Evolutionary conservation across 2,113 vertebrate species (phyloP).

Genomic region (Brienomyrus longianalis): DNA sequence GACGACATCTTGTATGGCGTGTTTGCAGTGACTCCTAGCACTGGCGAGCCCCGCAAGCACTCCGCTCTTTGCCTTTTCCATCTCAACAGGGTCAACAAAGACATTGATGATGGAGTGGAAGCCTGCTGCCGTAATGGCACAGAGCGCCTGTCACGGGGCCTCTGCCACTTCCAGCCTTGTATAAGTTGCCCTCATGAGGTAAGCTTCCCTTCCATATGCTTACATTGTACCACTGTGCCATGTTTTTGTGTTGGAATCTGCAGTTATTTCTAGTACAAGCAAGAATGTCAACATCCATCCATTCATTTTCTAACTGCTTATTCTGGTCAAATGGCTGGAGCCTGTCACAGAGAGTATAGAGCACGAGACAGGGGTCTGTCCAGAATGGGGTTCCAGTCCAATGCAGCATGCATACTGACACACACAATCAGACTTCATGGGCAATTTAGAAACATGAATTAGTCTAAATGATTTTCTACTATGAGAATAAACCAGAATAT

Average conservation of each 20-base stretch:
- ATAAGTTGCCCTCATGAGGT: slow-evolving; percentile 78
- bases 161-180: slow-evolving; percentile 68
- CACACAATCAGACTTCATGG: too few relatives aligned
- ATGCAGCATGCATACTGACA: too few relatives aligned
- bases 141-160: slow-evolving; percentile 59
- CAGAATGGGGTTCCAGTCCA: too few relatives aligned
- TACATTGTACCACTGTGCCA: neutral
- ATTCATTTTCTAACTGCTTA: neutral
- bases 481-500: neutral
- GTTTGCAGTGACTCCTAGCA: slow-evolving; percentile 59
- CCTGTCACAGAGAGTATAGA: too few relatives aligned
- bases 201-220: slow-evolving; percentile 38
- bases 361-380: too few relatives aligned
- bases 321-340: too few relatives aligned
- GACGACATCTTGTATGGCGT: slow-evolving; percentile 76
- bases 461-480: neutral
- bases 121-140: slow-evolving; percentile 58
- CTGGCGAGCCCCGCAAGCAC: slow-evolving; percentile 23
- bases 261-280: neutral
- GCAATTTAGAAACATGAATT: neutral
- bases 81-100: slow-evolving; percentile 54
- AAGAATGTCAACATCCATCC: neutral
- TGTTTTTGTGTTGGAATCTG: neutral
- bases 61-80: slow-evolving; percentile 83
- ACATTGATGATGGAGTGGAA: slow-evolving; percentile 68